Base-by-base conservation (phyloP, 2,113 vertebrate species). In the Antigone vipio region DNA sequence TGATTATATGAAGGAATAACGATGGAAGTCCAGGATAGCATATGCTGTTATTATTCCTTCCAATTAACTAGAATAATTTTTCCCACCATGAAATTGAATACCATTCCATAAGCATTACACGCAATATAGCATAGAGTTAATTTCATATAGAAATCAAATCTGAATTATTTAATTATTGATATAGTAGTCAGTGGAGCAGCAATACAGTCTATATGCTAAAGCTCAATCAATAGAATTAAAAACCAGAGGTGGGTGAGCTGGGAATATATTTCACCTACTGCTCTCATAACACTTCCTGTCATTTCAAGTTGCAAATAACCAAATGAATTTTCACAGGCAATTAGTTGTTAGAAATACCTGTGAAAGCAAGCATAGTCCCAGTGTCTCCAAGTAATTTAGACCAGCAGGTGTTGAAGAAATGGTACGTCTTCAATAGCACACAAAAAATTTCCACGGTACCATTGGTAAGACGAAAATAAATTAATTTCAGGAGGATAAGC, bases 241-340 rank as follows among this genome's bases (percentile, higher is more conserved):
- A 96, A 84, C 1, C 15, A 83, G 76, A 78, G 45, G 52, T 74
- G 34, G 2, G 34, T 64, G 47, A 92, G 24, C 23, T 78, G 95
- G 93, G 92, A 96, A 87, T 94, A 89, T 56, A 71, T 72, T 94
- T 93, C 80, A 92, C 76, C 52, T 94, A 56, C 35, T 69, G 72
- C 50, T 96, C 71, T 85, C 92, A 72, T 93, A 95, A 91, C 84
- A 84, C 29, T 76, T 91, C 68, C 85, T 97, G 93, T 95, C 93
- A 95, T 96, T 95, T 96, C 52, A 91, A 80, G 40, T 95, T 95
- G 89, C 89, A 97, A 95, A 88, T 78, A 94, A 95, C 79, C 83
- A 95, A 97, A 96, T 95, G 91, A 97, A 94, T 97, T 97, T 97
- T 97, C 97, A 95, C 97, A 97, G 95, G 89, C 91, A 97, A 97